Conservation (phyloP, 2,797 vertebrate genomes). For the Epinephelus coioides region DNA sequence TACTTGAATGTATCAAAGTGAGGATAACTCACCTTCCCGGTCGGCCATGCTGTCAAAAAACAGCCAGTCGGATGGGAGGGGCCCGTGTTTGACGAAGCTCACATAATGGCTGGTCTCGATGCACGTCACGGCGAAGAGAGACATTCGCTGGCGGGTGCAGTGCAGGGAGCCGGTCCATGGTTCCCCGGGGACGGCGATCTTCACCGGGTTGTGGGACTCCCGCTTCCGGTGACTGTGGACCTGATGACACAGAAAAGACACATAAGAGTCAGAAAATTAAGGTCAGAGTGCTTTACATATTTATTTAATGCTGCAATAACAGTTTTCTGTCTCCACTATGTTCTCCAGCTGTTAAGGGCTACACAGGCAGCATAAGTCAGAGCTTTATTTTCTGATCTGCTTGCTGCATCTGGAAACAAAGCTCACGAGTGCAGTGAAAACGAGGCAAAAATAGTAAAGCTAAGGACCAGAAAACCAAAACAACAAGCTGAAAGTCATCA, state of each 20-base stretch:
- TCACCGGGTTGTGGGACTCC: constrained; percentile 73
- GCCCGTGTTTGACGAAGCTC: constrained; percentile 87
- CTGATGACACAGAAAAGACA: constrained; percentile 57
- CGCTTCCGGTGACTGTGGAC: constrained; percentile 88
- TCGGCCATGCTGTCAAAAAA: constrained; percentile 94
- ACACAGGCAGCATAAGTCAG: too few species aligned
- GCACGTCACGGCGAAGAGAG: constrained; percentile 89
- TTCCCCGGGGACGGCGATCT: constrained; percentile 71
- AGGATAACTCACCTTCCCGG: constrained; percentile 84
- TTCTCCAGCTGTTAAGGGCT: too few species aligned
- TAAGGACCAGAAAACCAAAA: too few species aligned
- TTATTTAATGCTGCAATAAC: neutral
- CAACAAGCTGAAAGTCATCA: too few species aligned
- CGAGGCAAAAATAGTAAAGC: too few species aligned
- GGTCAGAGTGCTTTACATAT: neutral
- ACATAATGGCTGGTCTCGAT: constrained; percentile 93
- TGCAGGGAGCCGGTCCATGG: constrained; percentile 70
- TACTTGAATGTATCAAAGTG: too few species aligned
- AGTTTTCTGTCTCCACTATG: too few species aligned
- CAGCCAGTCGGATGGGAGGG: constrained; percentile 84
- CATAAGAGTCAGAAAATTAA: neutral
- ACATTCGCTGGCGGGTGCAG: constrained; percentile 82
- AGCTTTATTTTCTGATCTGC: too few species aligned
- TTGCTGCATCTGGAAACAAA: too few species aligned
- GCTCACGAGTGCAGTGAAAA: too few species aligned